Evolutionary conservation across 2,888 invertebrate species (phyloP), one percentile per base, ranked within the genome.

Genomic region (Hemistola chrysoprasaria): DNA sequence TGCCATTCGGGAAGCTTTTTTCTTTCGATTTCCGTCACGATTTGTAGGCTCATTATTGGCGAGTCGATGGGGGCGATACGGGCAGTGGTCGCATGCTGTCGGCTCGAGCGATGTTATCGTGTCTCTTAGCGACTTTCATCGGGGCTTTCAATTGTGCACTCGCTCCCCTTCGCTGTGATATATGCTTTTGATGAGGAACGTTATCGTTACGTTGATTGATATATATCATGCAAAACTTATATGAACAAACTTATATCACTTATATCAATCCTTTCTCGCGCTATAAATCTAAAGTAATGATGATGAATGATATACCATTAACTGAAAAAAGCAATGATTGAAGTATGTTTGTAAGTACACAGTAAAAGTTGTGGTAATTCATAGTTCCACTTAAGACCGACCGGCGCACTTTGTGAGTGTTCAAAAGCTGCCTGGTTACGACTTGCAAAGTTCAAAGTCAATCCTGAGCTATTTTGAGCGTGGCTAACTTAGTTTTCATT

Each of bases 11-110:
- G 84, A 84, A 83, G 82, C 87, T 88, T 85, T 45, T 88, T 85
- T 88, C 85, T 86, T 87, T 87, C 84, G 79, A 86, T 87, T 85
- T 88, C 85, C 87, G 86, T 86, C 84, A 85, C 86, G 88, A 88
- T 88, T 87, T 88, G 87, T 87, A 75, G 75, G 70, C 75, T 87
- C 84, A 87, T 87, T 87, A 87, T 85, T 79, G 76, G 79, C 71
- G 72, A 66, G 76, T 55, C 66, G 86, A 88, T 88, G 87, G 70
- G 86, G 87, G 87, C 82, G 86, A 86, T 87, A 87, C 72, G 87
- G 87, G 87, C 85, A 77, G 78, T 72, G 80, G 80, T 77, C 83
- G 82, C 81, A 73, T 78, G 83, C 75, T 69, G 72, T 78, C 78
- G 71, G 63, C 66, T 65, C 56, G 59, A 69, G 60, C 71, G 85